These are phyloP conservation scores for Actinia tenebrosa DNA, from an alignment of 64 coral and sea anemone genomes.

Conservation along the genomic window DNA sequence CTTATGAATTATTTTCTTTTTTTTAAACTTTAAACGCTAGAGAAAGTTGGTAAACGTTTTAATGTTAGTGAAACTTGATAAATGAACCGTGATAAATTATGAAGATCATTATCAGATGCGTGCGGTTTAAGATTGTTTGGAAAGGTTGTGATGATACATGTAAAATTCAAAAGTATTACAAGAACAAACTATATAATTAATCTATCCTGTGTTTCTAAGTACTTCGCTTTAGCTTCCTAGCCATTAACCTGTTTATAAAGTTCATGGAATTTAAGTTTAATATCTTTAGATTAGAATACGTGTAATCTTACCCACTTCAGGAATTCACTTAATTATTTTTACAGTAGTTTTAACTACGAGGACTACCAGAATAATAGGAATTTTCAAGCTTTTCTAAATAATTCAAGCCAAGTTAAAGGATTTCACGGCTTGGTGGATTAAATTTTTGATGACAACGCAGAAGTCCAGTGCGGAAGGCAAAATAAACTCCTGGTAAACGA, in stretches of 20 bases:
- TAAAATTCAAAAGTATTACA: neutral
- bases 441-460: slow-evolving; percentile 1
- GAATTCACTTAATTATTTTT: neutral
- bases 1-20: neutral
- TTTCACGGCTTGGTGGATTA: neutral
- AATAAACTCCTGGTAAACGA: neutral
- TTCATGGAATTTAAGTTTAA: neutral
- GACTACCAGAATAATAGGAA: neutral
- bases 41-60: too few species aligned
- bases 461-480: neutral
- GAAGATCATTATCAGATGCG: neutral
- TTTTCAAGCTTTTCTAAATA: neutral
- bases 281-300: neutral
- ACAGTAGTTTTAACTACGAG: neutral
- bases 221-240: neutral
- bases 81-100: too few species aligned
- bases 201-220: neutral
- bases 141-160: neutral
- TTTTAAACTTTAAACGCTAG: neutral
- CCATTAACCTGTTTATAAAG: neutral
- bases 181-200: neutral
- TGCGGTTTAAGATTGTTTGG: neutral
- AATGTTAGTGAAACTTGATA: too few species aligned
- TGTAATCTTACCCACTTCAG: neutral
- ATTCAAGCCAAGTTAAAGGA: neutral